Conservation (phyloP, 2,888 invertebrate species). For the Acrocera orbiculus region DNA sequence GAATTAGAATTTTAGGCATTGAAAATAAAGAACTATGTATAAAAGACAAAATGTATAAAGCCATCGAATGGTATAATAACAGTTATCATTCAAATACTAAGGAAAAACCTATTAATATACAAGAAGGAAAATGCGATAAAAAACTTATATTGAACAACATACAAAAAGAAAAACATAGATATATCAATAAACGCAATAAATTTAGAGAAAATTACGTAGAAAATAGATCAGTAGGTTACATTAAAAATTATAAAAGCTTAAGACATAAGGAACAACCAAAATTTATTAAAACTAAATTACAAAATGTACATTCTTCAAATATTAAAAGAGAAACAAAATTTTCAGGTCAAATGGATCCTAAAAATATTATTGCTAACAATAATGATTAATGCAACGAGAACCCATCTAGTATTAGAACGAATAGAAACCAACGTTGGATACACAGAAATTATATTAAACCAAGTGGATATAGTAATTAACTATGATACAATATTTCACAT, state of each 20-base stretch:
- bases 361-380: background rate
- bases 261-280: slow-evolving; percentile 2
- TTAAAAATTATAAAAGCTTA: slow-evolving; percentile 2
- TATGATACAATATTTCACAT: slow-evolving; percentile 1
- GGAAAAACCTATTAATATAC: slow-evolving; percentile 2
- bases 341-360: slow-evolving; percentile 1
- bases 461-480: no score
- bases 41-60: slow-evolving; percentile 5
- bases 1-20: slow-evolving; percentile 1
- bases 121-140: background rate
- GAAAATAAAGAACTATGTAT: background rate
- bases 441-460: background rate
- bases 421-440: slow-evolving; percentile 1
- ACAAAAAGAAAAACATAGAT: background rate
- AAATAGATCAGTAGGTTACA: slow-evolving; percentile 1
- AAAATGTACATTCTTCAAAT: background rate
- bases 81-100: background rate
- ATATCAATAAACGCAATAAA: background rate
- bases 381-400: background rate
- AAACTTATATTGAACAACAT: background rate
- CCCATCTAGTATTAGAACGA: slow-evolving; percentile 1
- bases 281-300: slow-evolving; percentile 1
- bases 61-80: slow-evolving; percentile 8
- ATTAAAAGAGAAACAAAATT: background rate
- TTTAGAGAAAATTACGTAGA: slow-evolving; percentile 1